Percentiles rank a stretch among this genome's conserved stretches.
These are phyloP conservation scores for Oryzias melastigma DNA, from an alignment of 2,113 vertebrate genomes.

Conservation along the genomic window DNA sequence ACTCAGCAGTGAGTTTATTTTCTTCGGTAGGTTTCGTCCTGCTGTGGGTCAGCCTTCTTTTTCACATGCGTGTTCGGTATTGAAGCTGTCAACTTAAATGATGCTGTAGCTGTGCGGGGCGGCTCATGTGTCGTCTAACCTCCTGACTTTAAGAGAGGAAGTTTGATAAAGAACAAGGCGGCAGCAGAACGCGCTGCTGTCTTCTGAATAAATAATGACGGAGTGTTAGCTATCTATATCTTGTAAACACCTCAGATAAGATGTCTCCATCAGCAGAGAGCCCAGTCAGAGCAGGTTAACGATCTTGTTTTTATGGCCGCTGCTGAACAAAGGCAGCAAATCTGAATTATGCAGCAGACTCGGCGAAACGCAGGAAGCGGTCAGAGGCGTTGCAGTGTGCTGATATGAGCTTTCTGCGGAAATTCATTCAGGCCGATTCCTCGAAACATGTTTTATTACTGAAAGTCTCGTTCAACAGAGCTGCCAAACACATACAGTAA, in stretches of 20 bases:
- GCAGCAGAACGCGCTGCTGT: constrained; percentile 18
- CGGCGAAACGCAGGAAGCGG: constrained; percentile 25
- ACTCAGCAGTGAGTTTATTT: too few species aligned
- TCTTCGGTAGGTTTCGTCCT: too few species aligned
- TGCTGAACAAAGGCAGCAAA: constrained; percentile 27
- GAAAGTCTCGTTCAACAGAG: not conserved
- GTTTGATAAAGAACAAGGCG: constrained; percentile 46
- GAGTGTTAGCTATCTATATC: constrained; percentile 47
- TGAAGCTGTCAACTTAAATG: constrained; percentile 1
- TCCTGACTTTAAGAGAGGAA: constrained; percentile 26
- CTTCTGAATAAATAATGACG: constrained; percentile 60
- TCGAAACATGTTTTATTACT: not conserved
- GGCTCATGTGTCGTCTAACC: constrained; percentile 3
- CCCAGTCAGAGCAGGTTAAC: constrained; percentile 28
- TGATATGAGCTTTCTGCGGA: constrained; percentile 17
- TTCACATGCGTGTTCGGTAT: not conserved
- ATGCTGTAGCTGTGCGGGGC: constrained; percentile 1
- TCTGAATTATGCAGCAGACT: constrained; percentile 47
- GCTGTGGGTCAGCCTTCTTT: not conserved
- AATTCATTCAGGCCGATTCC: constrained; percentile 4
- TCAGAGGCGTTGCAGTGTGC: constrained; percentile 15
- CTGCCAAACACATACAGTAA: not conserved
- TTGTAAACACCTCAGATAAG: constrained; percentile 59
- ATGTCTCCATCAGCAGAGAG: constrained; percentile 40
- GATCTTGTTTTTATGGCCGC: constrained; percentile 42